Evolutionary conservation across 2,888 invertebrate species (phyloP).

Genomic region (Tridacna crocea): DNA sequence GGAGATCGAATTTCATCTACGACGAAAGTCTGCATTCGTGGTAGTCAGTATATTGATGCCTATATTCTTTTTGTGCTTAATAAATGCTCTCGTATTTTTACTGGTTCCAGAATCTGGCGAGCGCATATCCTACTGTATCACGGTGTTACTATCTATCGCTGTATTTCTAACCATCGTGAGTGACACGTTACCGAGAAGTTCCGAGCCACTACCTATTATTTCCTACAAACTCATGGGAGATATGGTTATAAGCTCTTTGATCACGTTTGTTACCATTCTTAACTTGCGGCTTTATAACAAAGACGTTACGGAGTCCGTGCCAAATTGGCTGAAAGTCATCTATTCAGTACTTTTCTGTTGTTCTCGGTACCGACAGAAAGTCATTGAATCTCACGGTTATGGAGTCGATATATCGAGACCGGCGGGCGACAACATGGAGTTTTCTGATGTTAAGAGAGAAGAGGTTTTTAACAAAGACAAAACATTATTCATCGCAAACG

Average conservation of each 20-base stretch:
- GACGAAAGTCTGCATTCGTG: constrained; percentile 28
- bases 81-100: constrained; percentile 54
- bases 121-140: constrained; percentile 53
- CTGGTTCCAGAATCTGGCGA: constrained; percentile 58
- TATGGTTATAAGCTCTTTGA: constrained; percentile 61
- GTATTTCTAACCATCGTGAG: constrained; percentile 59
- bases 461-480: background rate
- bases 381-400: no score
- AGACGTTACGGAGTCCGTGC: constrained; percentile 36
- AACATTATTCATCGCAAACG: background rate
- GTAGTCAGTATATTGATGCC: constrained; percentile 53
- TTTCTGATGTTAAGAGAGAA: background rate
- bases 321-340: background rate
- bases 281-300: constrained; percentile 56
- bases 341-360: background rate
- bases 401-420: background rate
- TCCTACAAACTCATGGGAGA: constrained; percentile 40
- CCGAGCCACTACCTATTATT: constrained; percentile 54
- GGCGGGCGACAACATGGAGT: background rate
- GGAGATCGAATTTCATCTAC: background rate
- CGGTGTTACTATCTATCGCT: constrained; percentile 55
- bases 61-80: constrained; percentile 51
- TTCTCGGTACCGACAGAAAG: background rate
- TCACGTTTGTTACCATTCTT: constrained; percentile 52
- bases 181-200: constrained; percentile 52